phyloP scores from a whole-genome alignment of 1,140 invertebrate genomes.

The Brachionus rotundiformis region DNA sequence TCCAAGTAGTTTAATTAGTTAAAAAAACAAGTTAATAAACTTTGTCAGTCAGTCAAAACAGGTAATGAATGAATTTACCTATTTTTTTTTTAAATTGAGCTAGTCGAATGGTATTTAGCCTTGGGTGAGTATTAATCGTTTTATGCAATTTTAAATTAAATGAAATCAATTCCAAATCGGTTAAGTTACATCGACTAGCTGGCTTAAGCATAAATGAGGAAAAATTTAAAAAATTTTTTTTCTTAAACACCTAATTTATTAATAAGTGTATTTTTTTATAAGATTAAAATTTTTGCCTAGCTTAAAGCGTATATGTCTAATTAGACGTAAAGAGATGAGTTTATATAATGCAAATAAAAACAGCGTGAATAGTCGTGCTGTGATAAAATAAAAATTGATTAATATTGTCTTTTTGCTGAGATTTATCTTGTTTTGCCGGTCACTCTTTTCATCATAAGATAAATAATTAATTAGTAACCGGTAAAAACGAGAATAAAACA shows the following conservation, averaged over 20 bases:
- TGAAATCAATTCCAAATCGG: conserved; percentile 33
- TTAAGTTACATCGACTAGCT: conserved; percentile 4
- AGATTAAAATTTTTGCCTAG: background rate
- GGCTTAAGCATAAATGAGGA: background rate
- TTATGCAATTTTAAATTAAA: conserved; percentile 36
- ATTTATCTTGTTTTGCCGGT: background rate
- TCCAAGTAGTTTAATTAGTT: conserved; percentile 42
- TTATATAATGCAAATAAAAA: conserved; percentile 16
- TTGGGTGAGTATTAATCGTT: background rate
- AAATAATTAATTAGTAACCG: conserved; percentile 42
- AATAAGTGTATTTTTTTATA: background rate
- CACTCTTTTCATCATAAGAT: background rate
- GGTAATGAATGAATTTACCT: background rate
- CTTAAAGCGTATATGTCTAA: background rate
- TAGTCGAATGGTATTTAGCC: conserved; percentile 36
- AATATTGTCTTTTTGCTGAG: conserved; percentile 9
- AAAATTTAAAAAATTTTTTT: conserved; percentile 35
- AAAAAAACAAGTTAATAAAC: background rate
- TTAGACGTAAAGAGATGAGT: background rate
- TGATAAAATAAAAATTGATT: conserved; percentile 3
- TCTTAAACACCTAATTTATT: background rate
- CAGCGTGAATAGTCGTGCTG: conserved; percentile 1
- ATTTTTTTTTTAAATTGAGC: background rate
- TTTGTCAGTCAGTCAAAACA: conserved; percentile 19
- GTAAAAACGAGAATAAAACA: background rate